Evolutionary conservation across 2,113 vertebrate species (phyloP).

Genomic region (Oncorhynchus masou): DNA sequence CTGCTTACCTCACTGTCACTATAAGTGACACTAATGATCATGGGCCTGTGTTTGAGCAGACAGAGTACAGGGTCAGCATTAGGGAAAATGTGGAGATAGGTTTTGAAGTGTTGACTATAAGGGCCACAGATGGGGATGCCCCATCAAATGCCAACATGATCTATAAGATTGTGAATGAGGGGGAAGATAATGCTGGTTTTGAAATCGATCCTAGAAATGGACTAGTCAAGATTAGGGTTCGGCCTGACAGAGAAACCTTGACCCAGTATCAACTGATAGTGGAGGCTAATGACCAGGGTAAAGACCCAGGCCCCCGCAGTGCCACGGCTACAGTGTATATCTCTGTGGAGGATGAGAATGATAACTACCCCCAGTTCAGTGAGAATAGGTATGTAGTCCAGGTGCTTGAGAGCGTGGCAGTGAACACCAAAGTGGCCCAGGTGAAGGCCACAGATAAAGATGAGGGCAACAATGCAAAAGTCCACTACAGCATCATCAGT

Average conservation of each 20-base stretch:
- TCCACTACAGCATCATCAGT: slow-evolving; percentile 87
- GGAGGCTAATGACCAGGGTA: slow-evolving; percentile 86
- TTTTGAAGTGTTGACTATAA: slow-evolving; percentile 85
- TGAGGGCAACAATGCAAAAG: slow-evolving; percentile 81
- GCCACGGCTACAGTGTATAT: slow-evolving; percentile 83
- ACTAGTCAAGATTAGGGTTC: slow-evolving; percentile 77
- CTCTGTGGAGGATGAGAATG: slow-evolving; percentile 84
- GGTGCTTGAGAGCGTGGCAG: slow-evolving; percentile 77
- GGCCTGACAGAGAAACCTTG: slow-evolving; percentile 77
- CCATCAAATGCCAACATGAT: slow-evolving; percentile 87
- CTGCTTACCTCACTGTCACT: slow-evolving; percentile 81
- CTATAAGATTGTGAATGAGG: slow-evolving; percentile 76
- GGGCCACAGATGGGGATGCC: slow-evolving; percentile 82
- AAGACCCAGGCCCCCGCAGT: slow-evolving; percentile 79
- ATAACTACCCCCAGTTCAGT: slow-evolving; percentile 87
- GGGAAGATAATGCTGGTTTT: slow-evolving; percentile 67
- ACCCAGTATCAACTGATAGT: slow-evolving; percentile 80
- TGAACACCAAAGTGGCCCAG: slow-evolving; percentile 78
- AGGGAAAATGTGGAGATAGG: slow-evolving; percentile 86
- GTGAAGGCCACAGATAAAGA: slow-evolving; percentile 83
- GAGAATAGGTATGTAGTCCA: slow-evolving; percentile 83
- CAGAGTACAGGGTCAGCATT: slow-evolving; percentile 81
- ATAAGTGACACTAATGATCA: slow-evolving; percentile 88
- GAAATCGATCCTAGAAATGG: slow-evolving; percentile 83
- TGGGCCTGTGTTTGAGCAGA: slow-evolving; percentile 81